These are phyloP conservation scores for Varecia variegata DNA, from an alignment of 2,797 vertebrate genomes.

Conservation along the genomic window DNA sequence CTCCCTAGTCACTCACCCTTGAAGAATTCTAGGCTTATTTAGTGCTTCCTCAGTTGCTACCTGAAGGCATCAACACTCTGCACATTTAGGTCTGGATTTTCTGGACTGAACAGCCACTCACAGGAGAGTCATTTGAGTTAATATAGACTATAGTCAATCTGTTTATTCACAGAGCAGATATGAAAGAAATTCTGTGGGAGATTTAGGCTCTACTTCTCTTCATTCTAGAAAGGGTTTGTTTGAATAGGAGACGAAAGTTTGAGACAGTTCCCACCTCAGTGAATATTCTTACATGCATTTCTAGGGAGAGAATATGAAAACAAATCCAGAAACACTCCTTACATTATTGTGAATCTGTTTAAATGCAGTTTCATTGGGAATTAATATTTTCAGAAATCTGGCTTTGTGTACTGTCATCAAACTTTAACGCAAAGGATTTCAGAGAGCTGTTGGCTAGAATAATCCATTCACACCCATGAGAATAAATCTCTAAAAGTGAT, in stretches of 20 bases:
- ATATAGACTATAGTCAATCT: not conserved
- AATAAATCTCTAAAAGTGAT: conserved; percentile 4
- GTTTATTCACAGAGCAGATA: not conserved
- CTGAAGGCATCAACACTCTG: not conserved
- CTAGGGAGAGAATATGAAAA: not conserved
- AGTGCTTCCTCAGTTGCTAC: not conserved
- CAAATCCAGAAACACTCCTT: not conserved
- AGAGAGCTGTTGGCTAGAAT: not conserved
- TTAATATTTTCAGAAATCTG: not conserved
- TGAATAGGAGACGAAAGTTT: not conserved
- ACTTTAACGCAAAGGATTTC: not conserved
- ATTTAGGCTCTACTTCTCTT: not conserved
- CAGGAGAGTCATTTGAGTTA: not conserved
- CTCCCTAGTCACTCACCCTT: not conserved
- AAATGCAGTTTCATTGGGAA: not conserved
- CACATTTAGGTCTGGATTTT: not conserved
- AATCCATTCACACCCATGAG: not conserved
- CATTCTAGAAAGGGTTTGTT: not conserved
- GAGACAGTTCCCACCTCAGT: not conserved
- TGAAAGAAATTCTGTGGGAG: not conserved
- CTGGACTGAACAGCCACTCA: not conserved
- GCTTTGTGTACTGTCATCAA: not conserved
- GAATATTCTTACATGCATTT: not conserved
- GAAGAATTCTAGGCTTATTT: not conserved
- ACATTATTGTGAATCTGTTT: not conserved